Percentiles rank a stretch among this genome's conserved stretches.
Evolutionary conservation across 1,140 invertebrate species (phyloP).

Genomic region (Dinoponera quadriceps): DNA sequence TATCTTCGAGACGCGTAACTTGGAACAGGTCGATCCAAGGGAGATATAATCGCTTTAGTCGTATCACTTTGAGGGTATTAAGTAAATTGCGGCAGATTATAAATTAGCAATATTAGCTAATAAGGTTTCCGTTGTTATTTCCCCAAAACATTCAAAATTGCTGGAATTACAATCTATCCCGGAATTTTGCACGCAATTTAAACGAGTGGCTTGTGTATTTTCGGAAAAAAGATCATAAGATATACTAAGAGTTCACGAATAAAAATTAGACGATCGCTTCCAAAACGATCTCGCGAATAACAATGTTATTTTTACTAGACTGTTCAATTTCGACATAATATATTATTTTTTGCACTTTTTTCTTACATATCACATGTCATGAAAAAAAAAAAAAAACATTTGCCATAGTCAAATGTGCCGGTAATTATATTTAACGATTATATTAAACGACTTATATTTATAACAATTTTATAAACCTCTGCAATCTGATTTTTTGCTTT

Average conservation of each 20-base stretch:
- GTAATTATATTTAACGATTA: no score
- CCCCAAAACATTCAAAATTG: background rate
- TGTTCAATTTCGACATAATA: background rate
- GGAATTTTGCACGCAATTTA: background rate
- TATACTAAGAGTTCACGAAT: background rate
- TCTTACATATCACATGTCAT: background rate
- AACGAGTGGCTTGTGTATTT: background rate
- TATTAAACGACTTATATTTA: no score
- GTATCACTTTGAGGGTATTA: constrained; percentile 76
- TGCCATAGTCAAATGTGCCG: background rate
- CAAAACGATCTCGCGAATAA: background rate
- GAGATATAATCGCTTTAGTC: constrained; percentile 75
- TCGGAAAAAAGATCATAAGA: background rate
- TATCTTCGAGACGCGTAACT: constrained; percentile 42
- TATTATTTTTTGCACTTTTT: background rate
- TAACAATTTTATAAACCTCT: no score
- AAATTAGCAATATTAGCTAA: constrained; percentile 25
- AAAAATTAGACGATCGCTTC: background rate
- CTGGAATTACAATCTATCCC: background rate
- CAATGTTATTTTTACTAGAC: background rate
- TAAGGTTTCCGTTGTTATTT: constrained; percentile 5
- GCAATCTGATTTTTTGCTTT: no score
- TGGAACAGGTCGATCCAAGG: constrained; percentile 72
- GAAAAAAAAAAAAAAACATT: background rate
- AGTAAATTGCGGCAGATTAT: constrained; percentile 66